Conservation (phyloP, 2,113 vertebrate species). For the Amia ocellicauda region DNA sequence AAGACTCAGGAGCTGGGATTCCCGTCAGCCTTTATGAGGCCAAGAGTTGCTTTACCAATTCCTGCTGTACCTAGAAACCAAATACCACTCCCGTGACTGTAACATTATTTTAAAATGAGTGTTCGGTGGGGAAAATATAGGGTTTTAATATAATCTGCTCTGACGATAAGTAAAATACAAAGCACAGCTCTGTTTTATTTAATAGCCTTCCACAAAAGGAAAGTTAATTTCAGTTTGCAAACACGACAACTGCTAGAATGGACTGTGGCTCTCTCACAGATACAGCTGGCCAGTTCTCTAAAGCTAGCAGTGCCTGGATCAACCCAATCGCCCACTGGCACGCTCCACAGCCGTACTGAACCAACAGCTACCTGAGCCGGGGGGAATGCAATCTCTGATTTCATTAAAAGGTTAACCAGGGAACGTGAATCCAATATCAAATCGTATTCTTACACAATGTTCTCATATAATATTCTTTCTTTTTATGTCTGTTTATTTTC, state of each 20-base stretch:
- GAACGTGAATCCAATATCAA: background rate
- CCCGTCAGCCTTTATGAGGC: background rate
- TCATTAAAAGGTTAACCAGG: slow-evolving; percentile 10
- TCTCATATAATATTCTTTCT: slow-evolving; percentile 4
- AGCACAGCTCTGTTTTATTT: background rate
- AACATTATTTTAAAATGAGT: slow-evolving; percentile 2
- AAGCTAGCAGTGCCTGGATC: slow-evolving; percentile 1
- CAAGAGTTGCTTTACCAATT: background rate
- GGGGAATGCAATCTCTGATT: background rate
- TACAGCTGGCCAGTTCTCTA: slow-evolving; percentile 5
- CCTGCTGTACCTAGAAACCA: background rate
- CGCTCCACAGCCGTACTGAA: background rate
- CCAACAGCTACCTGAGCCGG: background rate
- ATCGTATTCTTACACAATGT: background rate
- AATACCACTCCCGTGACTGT: background rate
- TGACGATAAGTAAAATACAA: background rate
- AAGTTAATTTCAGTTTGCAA: background rate
- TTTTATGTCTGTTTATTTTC: slow-evolving; percentile 10
- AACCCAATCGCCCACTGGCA: background rate
- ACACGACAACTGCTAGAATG: slow-evolving; percentile 13
- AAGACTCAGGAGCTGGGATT: too few species aligned
- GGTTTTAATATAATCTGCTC: background rate
- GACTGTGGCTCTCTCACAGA: slow-evolving; percentile 1
- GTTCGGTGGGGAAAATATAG: background rate
- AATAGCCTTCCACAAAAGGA: slow-evolving; percentile 5